Conservation (phyloP, 2,113 vertebrate species). For the Antennarius striatus region DNA sequence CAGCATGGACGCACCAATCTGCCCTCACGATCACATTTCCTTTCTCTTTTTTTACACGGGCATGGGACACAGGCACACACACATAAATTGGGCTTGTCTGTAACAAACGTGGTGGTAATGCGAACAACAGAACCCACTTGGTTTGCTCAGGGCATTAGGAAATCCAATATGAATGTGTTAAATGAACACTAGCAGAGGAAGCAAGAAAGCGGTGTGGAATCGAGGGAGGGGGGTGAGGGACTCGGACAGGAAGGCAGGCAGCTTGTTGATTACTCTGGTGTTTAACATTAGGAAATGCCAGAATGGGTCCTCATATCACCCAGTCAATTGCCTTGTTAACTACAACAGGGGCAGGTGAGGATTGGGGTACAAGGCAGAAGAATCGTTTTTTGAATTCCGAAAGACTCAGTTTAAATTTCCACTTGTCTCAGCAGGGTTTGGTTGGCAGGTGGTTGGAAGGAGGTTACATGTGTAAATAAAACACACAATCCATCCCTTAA, state of each 20-base stretch:
- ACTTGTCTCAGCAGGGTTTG: conserved; percentile 58
- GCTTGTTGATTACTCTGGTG: conserved; percentile 75
- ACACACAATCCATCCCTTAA: conserved; percentile 26
- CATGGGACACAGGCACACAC: conserved; percentile 17
- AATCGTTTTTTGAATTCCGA: conserved; percentile 40
- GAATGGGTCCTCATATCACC: conserved; percentile 66
- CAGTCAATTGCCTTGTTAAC: conserved; percentile 77
- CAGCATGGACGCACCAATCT: conserved; percentile 9
- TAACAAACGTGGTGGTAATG: conserved; percentile 62
- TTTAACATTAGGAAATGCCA: conserved; percentile 77
- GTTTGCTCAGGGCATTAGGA: conserved; percentile 54
- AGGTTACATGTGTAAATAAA: conserved; percentile 6
- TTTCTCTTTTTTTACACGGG: background rate
- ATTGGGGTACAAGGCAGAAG: conserved; percentile 38
- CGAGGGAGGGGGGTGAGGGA: conserved; percentile 42
- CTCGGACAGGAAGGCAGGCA: conserved; percentile 58
- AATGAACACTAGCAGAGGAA: conserved; percentile 57
- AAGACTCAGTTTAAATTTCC: conserved; percentile 62
- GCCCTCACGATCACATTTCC: conserved; percentile 13
- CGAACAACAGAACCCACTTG: conserved; percentile 40
- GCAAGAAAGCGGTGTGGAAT: conserved; percentile 6
- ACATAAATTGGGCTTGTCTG: conserved; percentile 64
- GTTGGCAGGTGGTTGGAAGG: conserved; percentile 42
- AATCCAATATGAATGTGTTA: conserved; percentile 73
- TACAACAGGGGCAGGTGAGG: conserved; percentile 39